Percentiles rank a stretch among this genome's conserved stretches.
phyloP scores from a whole-genome alignment of 1,140 invertebrate species.

The Steinernema feltiae region DNA sequence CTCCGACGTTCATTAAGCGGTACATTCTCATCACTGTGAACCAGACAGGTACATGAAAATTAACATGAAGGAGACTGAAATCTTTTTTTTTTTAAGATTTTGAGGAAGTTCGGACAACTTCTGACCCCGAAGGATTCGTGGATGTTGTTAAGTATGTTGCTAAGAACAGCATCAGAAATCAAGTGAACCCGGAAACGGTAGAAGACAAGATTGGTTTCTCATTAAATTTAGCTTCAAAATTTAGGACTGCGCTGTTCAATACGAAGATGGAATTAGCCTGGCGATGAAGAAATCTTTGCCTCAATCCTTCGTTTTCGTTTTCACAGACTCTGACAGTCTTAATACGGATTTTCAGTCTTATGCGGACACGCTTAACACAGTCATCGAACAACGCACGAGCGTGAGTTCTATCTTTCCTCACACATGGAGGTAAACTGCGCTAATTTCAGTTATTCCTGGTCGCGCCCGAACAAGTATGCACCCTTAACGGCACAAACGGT shows the following conservation, averaged over 20 bases:
- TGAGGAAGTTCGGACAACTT: conserved; percentile 6
- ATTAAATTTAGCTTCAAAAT: not conserved
- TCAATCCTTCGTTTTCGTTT: conserved; percentile 32
- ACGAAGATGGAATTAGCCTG: conserved; percentile 20
- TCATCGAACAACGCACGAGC: not conserved
- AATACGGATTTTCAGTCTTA: not conserved
- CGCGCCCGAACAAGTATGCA: conserved; percentile 20
- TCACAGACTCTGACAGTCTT: conserved; percentile 28
- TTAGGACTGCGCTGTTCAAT: conserved; percentile 18
- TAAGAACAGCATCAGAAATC: not conserved
- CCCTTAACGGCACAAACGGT: conserved; percentile 14
- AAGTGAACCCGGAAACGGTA: conserved; percentile 18
- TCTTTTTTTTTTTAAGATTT: conserved; percentile 11
- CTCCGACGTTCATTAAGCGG: conserved; percentile 27
- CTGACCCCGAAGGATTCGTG: conserved; percentile 25
- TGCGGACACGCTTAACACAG: not conserved
- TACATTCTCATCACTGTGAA: conserved; percentile 33
- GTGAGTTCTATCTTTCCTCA: conserved; percentile 17
- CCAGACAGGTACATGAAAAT: conserved; percentile 14
- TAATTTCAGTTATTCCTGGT: conserved; percentile 34
- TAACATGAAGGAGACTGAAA: not conserved
- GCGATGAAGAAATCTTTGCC: conserved; percentile 22
- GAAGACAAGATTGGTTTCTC: not conserved
- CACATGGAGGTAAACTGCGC: not conserved
- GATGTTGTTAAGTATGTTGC: conserved; percentile 15